A percentile compares a stretch with the other conserved stretches of the same genome.
phyloP scores from a whole-genome alignment of 37 sponge, comb jelly and placozoan genomes.

The Chondrilla cf. caribensis region DNA sequence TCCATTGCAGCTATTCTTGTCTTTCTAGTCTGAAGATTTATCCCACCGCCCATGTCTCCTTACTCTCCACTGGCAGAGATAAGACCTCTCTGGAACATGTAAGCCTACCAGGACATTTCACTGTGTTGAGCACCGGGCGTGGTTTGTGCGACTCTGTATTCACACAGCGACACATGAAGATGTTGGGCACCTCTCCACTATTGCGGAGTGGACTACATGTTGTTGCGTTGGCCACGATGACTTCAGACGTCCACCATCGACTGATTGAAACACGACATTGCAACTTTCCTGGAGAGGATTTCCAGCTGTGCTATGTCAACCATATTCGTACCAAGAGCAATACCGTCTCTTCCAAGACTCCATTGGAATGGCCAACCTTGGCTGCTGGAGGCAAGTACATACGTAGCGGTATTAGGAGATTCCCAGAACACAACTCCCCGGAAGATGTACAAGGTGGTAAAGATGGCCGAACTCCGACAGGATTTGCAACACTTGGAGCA shows the following conservation, averaged over 20 bases:
- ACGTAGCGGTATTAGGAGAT: too few relatives aligned
- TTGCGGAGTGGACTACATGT: neutral
- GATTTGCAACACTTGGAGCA: too few relatives aligned
- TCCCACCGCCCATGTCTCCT: neutral
- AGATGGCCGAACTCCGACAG: too few relatives aligned
- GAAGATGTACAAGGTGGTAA: too few relatives aligned
- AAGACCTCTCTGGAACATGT: too few relatives aligned
- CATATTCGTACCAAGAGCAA: neutral
- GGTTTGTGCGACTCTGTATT: neutral
- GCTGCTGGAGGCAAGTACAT: too few relatives aligned
- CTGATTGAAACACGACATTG: neutral
- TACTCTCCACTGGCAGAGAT: neutral
- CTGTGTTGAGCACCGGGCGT: constrained; percentile 5
- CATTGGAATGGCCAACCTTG: too few relatives aligned
- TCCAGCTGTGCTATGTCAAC: constrained; percentile 9
- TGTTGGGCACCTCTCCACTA: neutral
- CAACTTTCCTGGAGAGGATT: neutral
- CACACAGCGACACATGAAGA: neutral
- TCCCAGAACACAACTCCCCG: too few relatives aligned
- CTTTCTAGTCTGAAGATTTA: neutral
- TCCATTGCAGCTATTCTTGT: neutral
- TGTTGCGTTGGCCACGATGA: neutral
- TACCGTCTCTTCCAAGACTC: too few relatives aligned
- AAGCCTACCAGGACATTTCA: neutral
- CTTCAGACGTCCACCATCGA: neutral